These are phyloP conservation scores for Polymixis flavicincta DNA, from an alignment of 2,888 invertebrate genomes.

Conservation along the genomic window DNA sequence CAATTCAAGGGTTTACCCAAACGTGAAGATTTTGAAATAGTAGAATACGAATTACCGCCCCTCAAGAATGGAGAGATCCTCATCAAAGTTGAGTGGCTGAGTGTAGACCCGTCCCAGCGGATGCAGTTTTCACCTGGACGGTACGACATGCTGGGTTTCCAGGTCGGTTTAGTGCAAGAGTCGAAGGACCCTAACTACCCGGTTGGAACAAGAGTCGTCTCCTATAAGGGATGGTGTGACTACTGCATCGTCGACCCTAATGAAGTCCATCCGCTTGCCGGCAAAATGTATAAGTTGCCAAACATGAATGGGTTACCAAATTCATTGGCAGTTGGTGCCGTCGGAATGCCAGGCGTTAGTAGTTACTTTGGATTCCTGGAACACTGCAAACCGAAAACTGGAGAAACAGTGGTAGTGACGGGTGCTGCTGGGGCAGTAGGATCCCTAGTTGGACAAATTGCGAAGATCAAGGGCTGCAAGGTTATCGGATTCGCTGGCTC, in stretches of 20 bases:
- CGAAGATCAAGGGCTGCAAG: conserved; percentile 92
- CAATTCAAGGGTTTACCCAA: conserved; percentile 91
- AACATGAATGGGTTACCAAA: conserved; percentile 88
- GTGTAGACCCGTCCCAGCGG: conserved; percentile 74
- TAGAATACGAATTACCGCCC: conserved; percentile 89
- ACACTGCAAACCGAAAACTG: conserved; percentile 92
- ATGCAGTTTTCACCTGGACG: conserved; percentile 67
- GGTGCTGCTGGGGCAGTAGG: conserved; percentile 95
- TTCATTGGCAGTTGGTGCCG: conserved; percentile 91
- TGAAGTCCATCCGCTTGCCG: conserved; percentile 45
- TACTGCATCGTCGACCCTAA: conserved; percentile 58
- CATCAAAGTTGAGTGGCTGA: conserved; percentile 75
- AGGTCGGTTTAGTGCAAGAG: conserved; percentile 88
- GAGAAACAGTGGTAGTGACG: conserved; percentile 93
- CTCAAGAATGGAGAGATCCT: conserved; percentile 78
- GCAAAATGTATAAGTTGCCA: conserved; percentile 84
- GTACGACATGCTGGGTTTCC: conserved; percentile 75
- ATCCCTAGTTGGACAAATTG: conserved; percentile 93
- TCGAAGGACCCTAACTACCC: conserved; percentile 91
- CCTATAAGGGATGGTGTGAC: conserved; percentile 81
- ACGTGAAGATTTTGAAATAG: conserved; percentile 89
- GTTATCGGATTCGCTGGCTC: conserved; percentile 93
- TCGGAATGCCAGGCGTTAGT: conserved; percentile 93
- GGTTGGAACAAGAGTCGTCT: conserved; percentile 90
- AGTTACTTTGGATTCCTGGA: conserved; percentile 94